Percentiles rank a stretch among this genome's conserved stretches.
Evolutionary conservation across 2,888 invertebrate species (phyloP).

Genomic region (Limnephilus lunatus): DNA sequence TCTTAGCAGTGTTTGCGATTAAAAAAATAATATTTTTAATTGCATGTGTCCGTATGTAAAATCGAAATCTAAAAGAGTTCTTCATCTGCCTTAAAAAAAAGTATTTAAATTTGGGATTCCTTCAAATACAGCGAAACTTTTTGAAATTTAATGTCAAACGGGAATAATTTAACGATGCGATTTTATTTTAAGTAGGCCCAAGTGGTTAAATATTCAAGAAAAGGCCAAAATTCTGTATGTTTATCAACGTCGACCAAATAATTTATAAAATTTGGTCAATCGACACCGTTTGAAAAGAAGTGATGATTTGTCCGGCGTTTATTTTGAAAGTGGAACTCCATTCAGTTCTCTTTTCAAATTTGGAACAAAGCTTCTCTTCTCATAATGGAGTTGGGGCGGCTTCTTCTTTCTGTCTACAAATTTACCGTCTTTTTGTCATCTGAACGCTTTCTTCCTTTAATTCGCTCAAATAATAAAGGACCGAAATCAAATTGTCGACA

Average conservation of each 20-base stretch:
- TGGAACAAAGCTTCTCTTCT: conserved; percentile 41
- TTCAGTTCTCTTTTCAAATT: conserved; percentile 50
- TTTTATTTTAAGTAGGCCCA: too few relatives aligned
- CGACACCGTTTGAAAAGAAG: conserved; percentile 25
- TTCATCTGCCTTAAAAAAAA: too few relatives aligned
- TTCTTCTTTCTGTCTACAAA: conserved; percentile 54
- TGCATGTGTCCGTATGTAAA: too few relatives aligned
- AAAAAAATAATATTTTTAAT: too few relatives aligned
- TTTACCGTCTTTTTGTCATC: conserved; percentile 61
- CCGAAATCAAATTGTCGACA: conserved; percentile 53
- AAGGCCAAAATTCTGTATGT: neutral
- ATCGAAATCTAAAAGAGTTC: too few relatives aligned
- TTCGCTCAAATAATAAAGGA: conserved; percentile 56
- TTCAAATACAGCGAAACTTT: too few relatives aligned
- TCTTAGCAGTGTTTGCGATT: too few relatives aligned
- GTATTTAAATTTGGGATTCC: too few relatives aligned
- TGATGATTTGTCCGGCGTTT: conserved; percentile 35
- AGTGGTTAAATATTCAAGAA: neutral
- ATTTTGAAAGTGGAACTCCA: conserved; percentile 35
- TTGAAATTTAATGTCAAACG: too few relatives aligned
- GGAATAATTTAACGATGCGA: too few relatives aligned
- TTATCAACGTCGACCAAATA: neutral
- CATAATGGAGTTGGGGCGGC: conserved; percentile 26
- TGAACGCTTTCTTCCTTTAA: conserved; percentile 57
- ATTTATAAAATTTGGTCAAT: conserved; percentile 20